A percentile compares a stretch with the other conserved stretches of the same genome.
Conservation (phyloP, 2,113 vertebrate genomes). For the Rana temporaria region DNA sequence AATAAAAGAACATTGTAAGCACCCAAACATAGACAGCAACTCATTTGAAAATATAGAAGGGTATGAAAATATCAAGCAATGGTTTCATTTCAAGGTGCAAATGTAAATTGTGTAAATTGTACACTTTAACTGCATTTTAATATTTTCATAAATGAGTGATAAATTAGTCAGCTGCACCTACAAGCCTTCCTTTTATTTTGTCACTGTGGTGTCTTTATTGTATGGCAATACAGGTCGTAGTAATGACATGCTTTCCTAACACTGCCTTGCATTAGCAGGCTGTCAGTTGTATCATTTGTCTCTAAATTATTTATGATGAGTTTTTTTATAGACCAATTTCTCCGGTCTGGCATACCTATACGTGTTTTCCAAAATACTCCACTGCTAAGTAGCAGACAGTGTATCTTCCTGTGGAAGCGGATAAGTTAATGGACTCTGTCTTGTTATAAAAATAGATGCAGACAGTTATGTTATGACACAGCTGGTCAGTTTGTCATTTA, state of each 20-base stretch:
- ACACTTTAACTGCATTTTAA: not conserved
- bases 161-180: not conserved
- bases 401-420: conserved; percentile 27
- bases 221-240: conserved; percentile 32
- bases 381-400: conserved; percentile 18
- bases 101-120: too few relatives aligned
- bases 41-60: too few relatives aligned
- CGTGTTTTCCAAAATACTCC: conserved; percentile 35
- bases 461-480: not conserved
- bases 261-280: conserved; percentile 39
- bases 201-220: conserved; percentile 9
- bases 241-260: conserved; percentile 33
- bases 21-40: too few relatives aligned
- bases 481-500: not conserved
- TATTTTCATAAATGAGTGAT: not conserved
- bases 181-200: not conserved
- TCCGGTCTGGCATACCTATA: conserved; percentile 19
- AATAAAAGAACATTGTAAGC: too few relatives aligned
- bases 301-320: conserved; percentile 48
- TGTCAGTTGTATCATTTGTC: conserved; percentile 27
- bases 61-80: too few relatives aligned
- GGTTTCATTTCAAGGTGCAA: too few relatives aligned
- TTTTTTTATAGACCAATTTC: conserved; percentile 35
- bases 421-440: conserved; percentile 31
- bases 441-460: conserved; percentile 34